Evolutionary conservation across 1,140 invertebrate genomes (phyloP).

Genomic region (Sogatella furcifera): DNA sequence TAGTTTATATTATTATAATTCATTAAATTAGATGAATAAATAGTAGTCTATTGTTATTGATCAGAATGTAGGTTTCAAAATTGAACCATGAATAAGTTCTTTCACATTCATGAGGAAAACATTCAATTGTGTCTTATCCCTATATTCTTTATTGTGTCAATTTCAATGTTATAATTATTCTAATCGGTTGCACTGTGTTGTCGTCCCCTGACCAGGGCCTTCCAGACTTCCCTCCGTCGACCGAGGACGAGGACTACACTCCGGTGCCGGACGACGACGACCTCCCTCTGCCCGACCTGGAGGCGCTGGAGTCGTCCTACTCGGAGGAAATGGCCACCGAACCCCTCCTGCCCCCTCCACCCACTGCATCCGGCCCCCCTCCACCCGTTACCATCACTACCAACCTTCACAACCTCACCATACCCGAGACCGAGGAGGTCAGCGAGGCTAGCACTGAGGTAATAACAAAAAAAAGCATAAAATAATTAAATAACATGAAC

Average conservation of each 20-base stretch:
- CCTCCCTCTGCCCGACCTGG: slow-evolving; percentile 15
- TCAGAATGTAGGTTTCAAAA: too few species aligned
- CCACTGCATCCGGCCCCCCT: not conserved
- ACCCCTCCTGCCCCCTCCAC: slow-evolving; percentile 6
- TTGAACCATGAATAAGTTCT: too few species aligned
- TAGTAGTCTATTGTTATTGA: too few species aligned
- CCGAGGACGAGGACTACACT: slow-evolving; percentile 10
- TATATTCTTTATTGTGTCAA: too few species aligned
- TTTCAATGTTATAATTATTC: too few species aligned
- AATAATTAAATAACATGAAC: too few species aligned
- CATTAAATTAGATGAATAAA: too few species aligned
- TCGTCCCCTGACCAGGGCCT: not conserved
- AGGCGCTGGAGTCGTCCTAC: slow-evolving; percentile 18
- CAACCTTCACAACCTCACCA: not conserved
- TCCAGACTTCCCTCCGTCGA: slow-evolving; percentile 8
- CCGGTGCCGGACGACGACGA: slow-evolving; percentile 10
- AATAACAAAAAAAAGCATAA: not conserved
- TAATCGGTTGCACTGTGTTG: too few species aligned
- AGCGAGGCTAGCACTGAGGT: not conserved
- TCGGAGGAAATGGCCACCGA: slow-evolving; percentile 19
- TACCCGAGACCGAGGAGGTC: not conserved
- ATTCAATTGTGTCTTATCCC: too few species aligned
- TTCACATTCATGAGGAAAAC: too few species aligned
- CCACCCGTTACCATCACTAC: not conserved
- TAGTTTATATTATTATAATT: too few species aligned